A percentile compares a stretch with the other conserved stretches of the same genome.
Evolutionary conservation across 2,113 vertebrate species (phyloP).

Genomic region (Mustelus asterias): DNA sequence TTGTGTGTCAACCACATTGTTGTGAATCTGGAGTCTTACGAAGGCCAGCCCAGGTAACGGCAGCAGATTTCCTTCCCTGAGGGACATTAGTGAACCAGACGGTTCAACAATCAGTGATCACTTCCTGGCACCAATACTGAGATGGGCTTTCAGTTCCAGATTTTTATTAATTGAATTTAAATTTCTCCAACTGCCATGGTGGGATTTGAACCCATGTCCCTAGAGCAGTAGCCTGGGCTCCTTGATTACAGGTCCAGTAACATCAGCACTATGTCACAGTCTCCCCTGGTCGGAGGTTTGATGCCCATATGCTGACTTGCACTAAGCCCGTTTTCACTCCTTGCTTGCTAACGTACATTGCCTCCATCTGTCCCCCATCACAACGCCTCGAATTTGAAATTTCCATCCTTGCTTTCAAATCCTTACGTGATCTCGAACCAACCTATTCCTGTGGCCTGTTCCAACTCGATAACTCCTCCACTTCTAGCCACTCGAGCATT

Average conservation of each 20-base stretch:
- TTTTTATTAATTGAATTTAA: too few species aligned
- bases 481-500: background rate
- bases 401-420: background rate
- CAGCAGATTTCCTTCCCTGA: background rate
- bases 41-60: background rate
- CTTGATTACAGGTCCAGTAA: background rate
- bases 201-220: background rate
- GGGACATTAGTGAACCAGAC: background rate
- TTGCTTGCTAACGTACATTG: background rate
- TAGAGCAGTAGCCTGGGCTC: background rate
- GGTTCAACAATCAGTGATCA: too few species aligned
- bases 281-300: background rate
- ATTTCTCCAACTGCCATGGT: too few species aligned
- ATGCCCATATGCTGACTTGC: background rate
- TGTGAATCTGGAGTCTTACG: background rate
- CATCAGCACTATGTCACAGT: background rate
- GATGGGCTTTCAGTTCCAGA: too few species aligned
- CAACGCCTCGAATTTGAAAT: background rate
- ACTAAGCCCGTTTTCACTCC: background rate
- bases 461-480: background rate
- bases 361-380: background rate
- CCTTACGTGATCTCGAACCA: background rate
- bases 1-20: background rate
- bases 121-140: too few species aligned
- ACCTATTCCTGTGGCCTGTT: background rate